Base-by-base conservation (phyloP, 2,888 invertebrate species). In the Phyllotreta striolata region DNA sequence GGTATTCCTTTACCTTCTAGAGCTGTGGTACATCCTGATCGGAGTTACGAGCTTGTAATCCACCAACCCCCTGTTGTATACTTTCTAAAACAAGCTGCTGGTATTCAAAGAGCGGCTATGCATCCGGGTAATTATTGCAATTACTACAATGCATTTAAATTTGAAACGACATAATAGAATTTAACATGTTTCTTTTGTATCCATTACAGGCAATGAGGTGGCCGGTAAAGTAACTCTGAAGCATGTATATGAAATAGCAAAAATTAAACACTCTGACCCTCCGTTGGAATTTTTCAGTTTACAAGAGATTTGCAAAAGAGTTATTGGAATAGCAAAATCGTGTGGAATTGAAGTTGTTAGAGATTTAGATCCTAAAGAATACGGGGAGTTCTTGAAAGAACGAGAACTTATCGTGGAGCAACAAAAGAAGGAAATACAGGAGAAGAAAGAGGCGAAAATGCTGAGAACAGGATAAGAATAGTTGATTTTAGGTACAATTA, bases 221-320 rank as follows among this genome's bases (percentile, higher is more conserved):
- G 88, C 91, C 72, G 99, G 99, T 0, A 95, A 91, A 84, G 87
- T 99, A 62, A 94, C 96, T 0, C 77, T 94, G 0, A 98, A 96
- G 80, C 99, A 99, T 82, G 81, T 99, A 9, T 99, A 97, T 82
- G 99, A 99, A 87, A 99, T 99, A 78, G 98, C 99, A 0, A 86
- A 89, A 81, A 92, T 99, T n/a, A 98, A 99, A 82, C 85, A 89
- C n/a, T 84, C 91, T 78, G 98, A 98, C 82, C 92, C 93, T 3
- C 83, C 90, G 0, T 79, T 90, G 24, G 87, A 89, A 73, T 85
- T 88, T 74, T 82, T 83, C 68, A 78, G 85, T 7, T 73, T 92
- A 66, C 76, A 93, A 81, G 87, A 91, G 77, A 86, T 98, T 75
- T 96, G 96, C 78, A 85, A 86, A 69, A 88, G 89, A 87, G 77